Percentiles rank a stretch among this genome's conserved stretches.
These are phyloP conservation scores for Coracopsis vasa DNA, from an alignment of 2,113 vertebrate genomes.

Conservation along the genomic window DNA sequence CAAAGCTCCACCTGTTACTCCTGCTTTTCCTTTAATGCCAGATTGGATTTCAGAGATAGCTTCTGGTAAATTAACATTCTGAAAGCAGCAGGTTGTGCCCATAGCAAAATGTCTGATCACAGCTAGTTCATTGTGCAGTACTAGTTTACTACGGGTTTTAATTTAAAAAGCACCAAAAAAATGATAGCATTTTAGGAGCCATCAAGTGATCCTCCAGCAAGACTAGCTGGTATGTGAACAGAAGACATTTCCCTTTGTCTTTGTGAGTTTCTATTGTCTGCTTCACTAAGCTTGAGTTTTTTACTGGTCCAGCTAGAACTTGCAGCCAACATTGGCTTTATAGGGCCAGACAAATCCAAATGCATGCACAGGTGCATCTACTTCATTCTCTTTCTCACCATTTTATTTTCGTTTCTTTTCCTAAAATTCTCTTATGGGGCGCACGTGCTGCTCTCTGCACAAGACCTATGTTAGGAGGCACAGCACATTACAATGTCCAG, in stretches of 20 bases:
- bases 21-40: neutral
- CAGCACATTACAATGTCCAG: too few species aligned
- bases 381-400: too few species aligned
- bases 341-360: too few species aligned
- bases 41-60: neutral
- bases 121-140: neutral
- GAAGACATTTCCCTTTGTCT: neutral
- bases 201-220: neutral
- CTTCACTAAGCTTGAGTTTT: too few species aligned
- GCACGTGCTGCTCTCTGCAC: too few species aligned
- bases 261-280: accelerated
- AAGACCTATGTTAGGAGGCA: too few species aligned
- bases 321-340: too few species aligned
- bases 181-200: neutral
- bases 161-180: neutral
- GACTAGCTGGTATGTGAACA: neutral
- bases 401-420: too few species aligned
- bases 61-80: neutral
- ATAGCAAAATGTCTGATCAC: neutral
- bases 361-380: too few species aligned
- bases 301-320: too few species aligned
- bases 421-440: too few species aligned
- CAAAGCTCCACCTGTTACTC: neutral
- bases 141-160: neutral
- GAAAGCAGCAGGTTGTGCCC: neutral